phyloP scores from a whole-genome alignment of 1,140 invertebrate genomes.

The Nylanderia fulva region DNA sequence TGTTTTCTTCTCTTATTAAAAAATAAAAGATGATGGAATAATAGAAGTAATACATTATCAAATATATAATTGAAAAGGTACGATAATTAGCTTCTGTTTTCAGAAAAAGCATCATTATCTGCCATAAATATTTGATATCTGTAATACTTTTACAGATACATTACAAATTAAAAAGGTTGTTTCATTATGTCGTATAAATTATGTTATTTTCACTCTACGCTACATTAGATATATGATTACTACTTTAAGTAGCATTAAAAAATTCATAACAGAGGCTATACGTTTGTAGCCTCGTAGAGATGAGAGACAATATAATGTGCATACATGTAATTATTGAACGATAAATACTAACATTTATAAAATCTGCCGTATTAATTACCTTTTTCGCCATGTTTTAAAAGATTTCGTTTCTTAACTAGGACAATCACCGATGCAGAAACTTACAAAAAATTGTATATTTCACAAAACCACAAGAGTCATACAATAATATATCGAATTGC shows the following conservation, averaged over 20 bases:
- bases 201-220: background rate
- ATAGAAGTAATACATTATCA: background rate
- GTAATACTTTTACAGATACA: background rate
- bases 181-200: background rate
- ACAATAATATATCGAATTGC: slow-evolving; percentile 5
- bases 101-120: background rate
- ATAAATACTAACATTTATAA: background rate
- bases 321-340: slow-evolving; percentile 4
- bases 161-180: background rate
- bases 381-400: slow-evolving; percentile 43
- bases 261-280: slow-evolving; percentile 17
- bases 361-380: slow-evolving; percentile 4
- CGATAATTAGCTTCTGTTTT: background rate
- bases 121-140: background rate
- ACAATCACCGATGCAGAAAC: background rate
- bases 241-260: slow-evolving; percentile 19
- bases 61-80: background rate
- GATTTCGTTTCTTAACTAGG: background rate
- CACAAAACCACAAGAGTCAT: background rate
- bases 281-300: background rate
- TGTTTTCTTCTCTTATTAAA: background rate
- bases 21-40: background rate
- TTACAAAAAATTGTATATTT: background rate
- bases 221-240: slow-evolving; percentile 12
- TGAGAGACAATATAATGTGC: background rate